These are phyloP conservation scores for Ellobium chinense DNA, from an alignment of 2,888 invertebrate species.

Conservation along the genomic window DNA sequence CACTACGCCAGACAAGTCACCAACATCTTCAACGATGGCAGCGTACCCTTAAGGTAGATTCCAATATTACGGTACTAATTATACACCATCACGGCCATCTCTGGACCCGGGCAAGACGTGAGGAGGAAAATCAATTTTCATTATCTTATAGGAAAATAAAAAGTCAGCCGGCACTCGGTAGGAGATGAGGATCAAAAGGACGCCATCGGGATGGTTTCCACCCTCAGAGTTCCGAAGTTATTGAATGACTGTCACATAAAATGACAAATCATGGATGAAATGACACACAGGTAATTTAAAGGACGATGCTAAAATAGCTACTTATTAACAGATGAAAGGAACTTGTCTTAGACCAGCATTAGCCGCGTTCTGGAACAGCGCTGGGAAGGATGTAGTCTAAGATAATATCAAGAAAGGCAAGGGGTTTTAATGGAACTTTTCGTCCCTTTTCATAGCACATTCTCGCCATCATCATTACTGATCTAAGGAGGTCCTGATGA, in stretches of 20 bases:
- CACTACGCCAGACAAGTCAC: no score
- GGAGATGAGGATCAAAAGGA: conserved; percentile 16
- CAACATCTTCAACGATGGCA: no score
- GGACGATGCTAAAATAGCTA: neutral
- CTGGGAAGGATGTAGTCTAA: no score
- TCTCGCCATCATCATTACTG: no score
- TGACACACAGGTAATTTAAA: conserved; percentile 27
- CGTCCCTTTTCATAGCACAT: no score
- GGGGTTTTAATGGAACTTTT: no score
- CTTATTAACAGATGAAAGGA: conserved; percentile 35
- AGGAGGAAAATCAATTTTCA: conserved; percentile 18
- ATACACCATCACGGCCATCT: neutral
- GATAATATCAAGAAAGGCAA: no score
- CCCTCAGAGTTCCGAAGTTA: neutral
- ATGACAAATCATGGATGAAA: conserved; percentile 25
- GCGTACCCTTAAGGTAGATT: neutral
- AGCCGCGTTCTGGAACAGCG: neutral
- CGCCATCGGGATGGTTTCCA: neutral
- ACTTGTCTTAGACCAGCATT: neutral
- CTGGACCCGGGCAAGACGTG: neutral
- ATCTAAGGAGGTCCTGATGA: no score
- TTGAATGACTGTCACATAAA: neutral
- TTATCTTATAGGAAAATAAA: conserved; percentile 22
- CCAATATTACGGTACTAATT: neutral
- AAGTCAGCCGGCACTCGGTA: conserved; percentile 8